Base-by-base conservation (phyloP, 2,888 invertebrate genomes). In the Troides helena region DNA sequence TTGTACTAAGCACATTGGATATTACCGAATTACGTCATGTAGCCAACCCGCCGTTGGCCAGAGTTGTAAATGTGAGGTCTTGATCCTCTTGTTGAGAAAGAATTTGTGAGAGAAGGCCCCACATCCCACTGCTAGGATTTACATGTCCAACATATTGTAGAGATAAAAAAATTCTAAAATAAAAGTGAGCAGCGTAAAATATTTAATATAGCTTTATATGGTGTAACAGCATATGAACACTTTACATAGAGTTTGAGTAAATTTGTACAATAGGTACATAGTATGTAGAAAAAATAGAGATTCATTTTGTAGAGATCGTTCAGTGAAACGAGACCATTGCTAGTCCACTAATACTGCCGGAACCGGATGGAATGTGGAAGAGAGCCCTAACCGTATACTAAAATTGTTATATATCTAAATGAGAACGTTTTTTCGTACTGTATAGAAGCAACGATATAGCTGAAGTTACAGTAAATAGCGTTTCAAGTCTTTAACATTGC, bases 271-370 rank as follows among this genome's bases (percentile, higher is more conserved):
- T 88, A 79, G 79, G 79, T 79, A 89, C 89, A 88, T 89, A 90
- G 89, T 87, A 86, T 90, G 91, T 92, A 92, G 92, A 91, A 92
- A 92, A 92, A 92, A 92, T 92, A 92, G 90, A 92, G 90, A 90
- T 91, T 92, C 89, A 89, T 89, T 90, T 46, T 87, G 85, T 86
- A 90, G 91, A 92, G 89, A 90, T 89, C 89, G 85, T 84, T 82
- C 91, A 91, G 88, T 92, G 91, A 92, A 92, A 92, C 92, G 77
- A 87, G 87, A 84, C 87, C 91, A 91, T 92, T 84, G 87, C 83
- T 82, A 87, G 89, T 70, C 46, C 57, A 61, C 67, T 60, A 64
- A 61, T 62, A 58, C 62, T 36, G 65, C n/a, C 36, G 62, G 50
- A 53, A 39, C 61, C 67, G 53, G 61, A 67, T 61, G 61, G 61